phyloP scores from a whole-genome alignment of 2,888 invertebrate species.

The Holacanthella duospinosa region DNA sequence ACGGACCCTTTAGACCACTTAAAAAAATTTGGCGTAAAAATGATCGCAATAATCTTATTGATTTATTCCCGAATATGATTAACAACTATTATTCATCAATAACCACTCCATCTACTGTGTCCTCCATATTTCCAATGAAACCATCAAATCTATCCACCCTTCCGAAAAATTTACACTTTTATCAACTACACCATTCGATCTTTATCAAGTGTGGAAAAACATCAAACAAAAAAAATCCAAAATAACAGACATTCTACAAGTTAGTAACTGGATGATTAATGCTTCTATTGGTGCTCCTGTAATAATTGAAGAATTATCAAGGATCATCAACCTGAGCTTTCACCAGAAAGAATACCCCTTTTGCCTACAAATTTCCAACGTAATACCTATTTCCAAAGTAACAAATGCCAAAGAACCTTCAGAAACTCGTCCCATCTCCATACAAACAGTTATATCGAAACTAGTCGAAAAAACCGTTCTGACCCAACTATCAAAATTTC shows the following conservation, averaged over 20 bases:
- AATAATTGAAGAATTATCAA: not conserved
- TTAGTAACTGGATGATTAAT: not conserved
- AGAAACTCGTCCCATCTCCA: not conserved
- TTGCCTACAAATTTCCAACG: not conserved
- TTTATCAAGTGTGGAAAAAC: not conserved
- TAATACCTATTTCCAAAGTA: not conserved
- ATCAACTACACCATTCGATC: not conserved
- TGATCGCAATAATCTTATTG: not conserved
- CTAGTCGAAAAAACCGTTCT: not conserved
- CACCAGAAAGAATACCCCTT: not conserved
- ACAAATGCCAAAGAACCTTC: not conserved
- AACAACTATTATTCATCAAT: not conserved
- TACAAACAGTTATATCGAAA: not conserved
- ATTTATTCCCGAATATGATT: no score
- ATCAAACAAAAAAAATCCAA: not conserved
- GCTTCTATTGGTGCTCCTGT: not conserved
- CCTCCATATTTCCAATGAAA: not conserved
- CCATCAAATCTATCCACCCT: not conserved
- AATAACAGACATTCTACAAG: not conserved
- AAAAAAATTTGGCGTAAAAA: not conserved
- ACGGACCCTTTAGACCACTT: not conserved
- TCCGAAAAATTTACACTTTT: not conserved
- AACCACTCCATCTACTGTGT: not conserved
- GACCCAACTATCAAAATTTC: not conserved
- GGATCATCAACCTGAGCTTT: not conserved